Evolutionary conservation across 2,888 invertebrate genomes (phyloP).

Genomic region (Brachypalpus laphriformis): DNA sequence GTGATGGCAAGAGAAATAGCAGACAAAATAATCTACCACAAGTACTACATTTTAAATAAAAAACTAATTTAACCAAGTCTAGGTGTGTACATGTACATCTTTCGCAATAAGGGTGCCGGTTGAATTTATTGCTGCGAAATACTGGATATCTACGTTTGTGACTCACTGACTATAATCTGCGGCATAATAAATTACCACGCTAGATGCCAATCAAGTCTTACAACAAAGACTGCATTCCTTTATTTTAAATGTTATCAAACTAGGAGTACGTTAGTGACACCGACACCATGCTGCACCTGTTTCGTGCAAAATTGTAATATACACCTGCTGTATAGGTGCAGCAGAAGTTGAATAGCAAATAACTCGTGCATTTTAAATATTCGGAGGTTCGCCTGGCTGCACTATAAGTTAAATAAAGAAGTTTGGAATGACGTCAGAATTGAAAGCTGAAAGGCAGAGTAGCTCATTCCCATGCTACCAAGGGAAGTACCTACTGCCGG

Average conservation of each 20-base stretch:
- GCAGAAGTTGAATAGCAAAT: too few relatives aligned
- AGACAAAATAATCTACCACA: too few relatives aligned
- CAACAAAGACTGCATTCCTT: conserved; percentile 18
- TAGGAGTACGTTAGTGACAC: not conserved
- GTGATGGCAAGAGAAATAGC: too few relatives aligned
- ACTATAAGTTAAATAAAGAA: not conserved
- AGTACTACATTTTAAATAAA: too few relatives aligned
- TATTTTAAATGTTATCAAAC: not conserved
- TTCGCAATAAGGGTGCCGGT: too few relatives aligned
- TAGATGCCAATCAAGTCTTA: conserved; percentile 18
- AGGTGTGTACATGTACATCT: too few relatives aligned
- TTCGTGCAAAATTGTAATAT: not conserved
- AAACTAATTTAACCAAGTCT: too few relatives aligned
- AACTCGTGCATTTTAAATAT: not conserved
- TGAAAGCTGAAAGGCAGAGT: not conserved
- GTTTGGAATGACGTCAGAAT: not conserved
- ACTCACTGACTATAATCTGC: too few relatives aligned
- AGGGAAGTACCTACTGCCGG: not conserved
- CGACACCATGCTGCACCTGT: conserved; percentile 30
- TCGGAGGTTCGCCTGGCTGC: not conserved
- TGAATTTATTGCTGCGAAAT: too few relatives aligned
- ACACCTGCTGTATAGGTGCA: not conserved
- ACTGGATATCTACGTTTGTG: too few relatives aligned
- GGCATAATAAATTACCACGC: not conserved
- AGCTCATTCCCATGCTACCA: not conserved